Evolutionary conservation across 2,113 vertebrate genomes (phyloP).

Genomic region (Microtus oregoni): DNA sequence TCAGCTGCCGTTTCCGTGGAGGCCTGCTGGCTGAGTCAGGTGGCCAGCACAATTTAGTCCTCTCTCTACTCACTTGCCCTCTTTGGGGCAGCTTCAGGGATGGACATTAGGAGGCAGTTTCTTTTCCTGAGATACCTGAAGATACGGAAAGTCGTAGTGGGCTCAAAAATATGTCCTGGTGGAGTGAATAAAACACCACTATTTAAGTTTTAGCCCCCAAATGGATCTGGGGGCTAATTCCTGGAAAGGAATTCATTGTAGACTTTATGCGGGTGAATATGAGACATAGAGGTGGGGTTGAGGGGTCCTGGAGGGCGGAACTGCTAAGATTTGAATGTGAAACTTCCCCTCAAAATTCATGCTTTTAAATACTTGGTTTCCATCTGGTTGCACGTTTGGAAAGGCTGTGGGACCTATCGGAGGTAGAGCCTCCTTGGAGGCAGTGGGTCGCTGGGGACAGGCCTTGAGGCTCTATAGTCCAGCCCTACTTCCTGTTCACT

Average conservation of each 20-base stretch:
- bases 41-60: background rate
- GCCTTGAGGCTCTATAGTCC: background rate
- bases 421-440: background rate
- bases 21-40: background rate
- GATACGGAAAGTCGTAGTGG: background rate
- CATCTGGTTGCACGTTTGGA: background rate
- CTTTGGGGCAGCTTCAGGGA: background rate
- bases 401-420: too few species aligned
- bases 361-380: background rate
- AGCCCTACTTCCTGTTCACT: background rate
- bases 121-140: background rate
- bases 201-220: background rate
- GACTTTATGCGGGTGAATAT: background rate
- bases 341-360: background rate
- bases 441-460: background rate
- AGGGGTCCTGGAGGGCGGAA: background rate
- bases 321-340: background rate
- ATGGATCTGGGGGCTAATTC: background rate
- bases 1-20: background rate
- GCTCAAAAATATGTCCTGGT: background rate
- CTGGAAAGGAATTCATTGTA: conserved; percentile 19
- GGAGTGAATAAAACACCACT: background rate
- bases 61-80: background rate
- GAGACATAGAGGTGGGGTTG: background rate
- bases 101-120: background rate